These are phyloP conservation scores for Drosophila quadrilineata DNA, from an alignment of 1,140 invertebrate species.

Conservation along the genomic window DNA sequence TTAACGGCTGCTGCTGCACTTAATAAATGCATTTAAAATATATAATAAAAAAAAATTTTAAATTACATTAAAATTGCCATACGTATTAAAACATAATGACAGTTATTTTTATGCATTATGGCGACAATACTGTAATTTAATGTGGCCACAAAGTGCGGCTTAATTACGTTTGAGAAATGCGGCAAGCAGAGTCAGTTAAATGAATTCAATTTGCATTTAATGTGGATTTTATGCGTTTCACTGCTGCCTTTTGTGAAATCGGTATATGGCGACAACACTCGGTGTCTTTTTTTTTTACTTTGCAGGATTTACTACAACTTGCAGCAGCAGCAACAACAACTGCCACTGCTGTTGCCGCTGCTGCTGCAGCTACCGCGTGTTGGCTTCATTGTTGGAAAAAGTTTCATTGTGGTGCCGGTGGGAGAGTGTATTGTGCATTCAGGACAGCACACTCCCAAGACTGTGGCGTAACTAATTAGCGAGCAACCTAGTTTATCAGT, in stretches of 20 bases:
- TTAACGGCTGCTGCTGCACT: slow-evolving; percentile 1
- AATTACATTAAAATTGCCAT: not conserved
- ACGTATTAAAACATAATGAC: too few relatives aligned
- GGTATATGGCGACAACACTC: too few relatives aligned
- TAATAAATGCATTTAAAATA: slow-evolving; percentile 11
- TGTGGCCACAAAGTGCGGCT: slow-evolving; percentile 17
- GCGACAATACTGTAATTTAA: not conserved
- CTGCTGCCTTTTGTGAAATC: not conserved
- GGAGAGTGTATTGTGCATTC: slow-evolving; percentile 46
- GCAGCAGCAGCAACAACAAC: not conserved
- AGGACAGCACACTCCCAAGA: slow-evolving; percentile 55
- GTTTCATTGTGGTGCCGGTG: slow-evolving; percentile 54
- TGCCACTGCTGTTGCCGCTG: not conserved
- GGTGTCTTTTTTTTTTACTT: not conserved
- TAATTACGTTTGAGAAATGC: slow-evolving; percentile 13
- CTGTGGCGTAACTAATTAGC: slow-evolving; percentile 71
- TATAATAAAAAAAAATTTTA: slow-evolving; percentile 1
- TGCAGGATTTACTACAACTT: not conserved
- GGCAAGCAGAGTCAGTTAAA: too few relatives aligned
- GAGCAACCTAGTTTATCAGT: slow-evolving; percentile 76
- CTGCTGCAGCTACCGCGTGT: slow-evolving; percentile 16
- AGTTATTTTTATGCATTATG: not conserved
- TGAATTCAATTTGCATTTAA: slow-evolving; percentile 7
- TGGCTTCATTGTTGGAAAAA: slow-evolving; percentile 48
- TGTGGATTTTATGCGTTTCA: not conserved